Conservation (phyloP, 2,888 invertebrate genomes). For the Anthophora plumipes region DNA sequence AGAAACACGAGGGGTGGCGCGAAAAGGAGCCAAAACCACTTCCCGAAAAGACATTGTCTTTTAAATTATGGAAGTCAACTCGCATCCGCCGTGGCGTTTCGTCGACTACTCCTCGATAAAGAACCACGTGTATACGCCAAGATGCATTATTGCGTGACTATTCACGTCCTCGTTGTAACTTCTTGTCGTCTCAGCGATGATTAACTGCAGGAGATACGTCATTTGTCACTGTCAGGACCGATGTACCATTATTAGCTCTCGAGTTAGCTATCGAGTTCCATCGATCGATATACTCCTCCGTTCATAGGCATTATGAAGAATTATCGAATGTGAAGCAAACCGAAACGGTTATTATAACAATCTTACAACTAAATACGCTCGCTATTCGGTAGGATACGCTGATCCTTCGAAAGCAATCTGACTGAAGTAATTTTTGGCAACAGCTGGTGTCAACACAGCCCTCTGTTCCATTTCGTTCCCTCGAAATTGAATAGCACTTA, state of each 20-base stretch:
- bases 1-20: conserved; percentile 12
- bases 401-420: conserved; percentile 57
- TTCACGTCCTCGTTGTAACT: neutral
- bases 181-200: conserved; percentile 5
- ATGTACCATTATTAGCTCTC: conserved; percentile 4
- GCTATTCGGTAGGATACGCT: conserved; percentile 60
- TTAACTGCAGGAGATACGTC: conserved; percentile 8
- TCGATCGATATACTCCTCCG: neutral
- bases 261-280: neutral
- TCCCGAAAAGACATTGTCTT: conserved; percentile 24
- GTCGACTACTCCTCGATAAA: neutral
- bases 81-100: neutral
- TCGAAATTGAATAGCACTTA: conserved; percentile 53
- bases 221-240: conserved; percentile 51
- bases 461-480: conserved; percentile 63
- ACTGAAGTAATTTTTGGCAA: conserved; percentile 72
- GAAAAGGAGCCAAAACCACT: conserved; percentile 11
- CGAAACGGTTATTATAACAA: too few species aligned
- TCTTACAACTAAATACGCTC: too few species aligned
- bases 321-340: too few species aligned
- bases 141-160: neutral
- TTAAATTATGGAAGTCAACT: conserved; percentile 4
- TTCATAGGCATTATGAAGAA: neutral
- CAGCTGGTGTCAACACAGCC: conserved; percentile 78
- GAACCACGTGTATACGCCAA: too few species aligned